Percentiles rank a stretch among this genome's conserved stretches.
Evolutionary conservation across 1,140 invertebrate species (phyloP).

Genomic region (Drosophila watanabei): DNA sequence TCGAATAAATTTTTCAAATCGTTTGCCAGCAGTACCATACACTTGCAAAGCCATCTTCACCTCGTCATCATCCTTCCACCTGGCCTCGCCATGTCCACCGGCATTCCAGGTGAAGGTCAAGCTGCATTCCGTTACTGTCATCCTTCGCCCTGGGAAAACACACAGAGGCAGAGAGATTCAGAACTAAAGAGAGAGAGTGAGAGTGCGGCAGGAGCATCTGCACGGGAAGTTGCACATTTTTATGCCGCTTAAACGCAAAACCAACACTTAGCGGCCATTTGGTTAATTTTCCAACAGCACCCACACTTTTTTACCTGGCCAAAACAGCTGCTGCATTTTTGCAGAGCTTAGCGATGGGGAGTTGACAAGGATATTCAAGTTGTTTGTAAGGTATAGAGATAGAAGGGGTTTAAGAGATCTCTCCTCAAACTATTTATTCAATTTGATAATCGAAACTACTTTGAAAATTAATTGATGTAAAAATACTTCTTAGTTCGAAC

Average conservation of each 20-base stretch:
- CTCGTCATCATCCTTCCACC: slow-evolving; percentile 26
- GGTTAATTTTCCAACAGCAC: slow-evolving; percentile 52
- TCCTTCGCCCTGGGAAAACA: slow-evolving; percentile 18
- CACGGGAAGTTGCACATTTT: slow-evolving; percentile 61
- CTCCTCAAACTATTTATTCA: neutral
- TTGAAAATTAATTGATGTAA: neutral
- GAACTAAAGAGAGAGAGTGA: slow-evolving; percentile 3
- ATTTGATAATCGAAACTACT: neutral
- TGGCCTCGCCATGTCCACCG: slow-evolving; percentile 39
- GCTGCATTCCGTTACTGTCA: slow-evolving; percentile 46
- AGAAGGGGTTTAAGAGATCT: neutral
- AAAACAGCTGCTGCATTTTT: slow-evolving; percentile 34
- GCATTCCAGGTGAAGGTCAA: slow-evolving; percentile 78
- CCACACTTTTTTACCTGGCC: neutral
- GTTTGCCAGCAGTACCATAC: slow-evolving; percentile 48
- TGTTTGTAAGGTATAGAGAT: neutral
- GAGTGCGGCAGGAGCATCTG: slow-evolving; percentile 45
- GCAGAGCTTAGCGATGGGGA: slow-evolving; percentile 8
- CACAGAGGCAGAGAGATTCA: neutral
- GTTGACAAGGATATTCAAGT: no score
- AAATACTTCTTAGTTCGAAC: no score
- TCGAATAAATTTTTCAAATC: slow-evolving; percentile 79
- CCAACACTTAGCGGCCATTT: slow-evolving; percentile 63
- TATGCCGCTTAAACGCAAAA: slow-evolving; percentile 62
- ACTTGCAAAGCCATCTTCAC: slow-evolving; percentile 48